Conservation (phyloP, 2,113 vertebrate species). For the Anser cygnoides region DNA sequence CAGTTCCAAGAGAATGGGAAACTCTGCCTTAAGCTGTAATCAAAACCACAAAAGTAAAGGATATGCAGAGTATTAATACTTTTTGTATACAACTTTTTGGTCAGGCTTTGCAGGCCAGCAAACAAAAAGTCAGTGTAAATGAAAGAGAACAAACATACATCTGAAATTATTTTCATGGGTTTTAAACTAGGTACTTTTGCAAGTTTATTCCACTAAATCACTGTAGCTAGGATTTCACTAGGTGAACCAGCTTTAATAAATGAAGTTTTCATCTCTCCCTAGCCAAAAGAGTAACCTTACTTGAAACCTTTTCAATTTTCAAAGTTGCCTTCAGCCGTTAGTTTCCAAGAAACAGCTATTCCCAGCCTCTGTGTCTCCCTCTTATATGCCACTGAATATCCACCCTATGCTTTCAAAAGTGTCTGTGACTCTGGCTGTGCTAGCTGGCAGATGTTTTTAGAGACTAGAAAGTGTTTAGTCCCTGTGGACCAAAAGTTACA, state of each 20-base stretch:
- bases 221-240: slow-evolving; percentile 19
- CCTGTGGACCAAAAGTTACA: slow-evolving; percentile 36
- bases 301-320: slow-evolving; percentile 57
- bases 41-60: slow-evolving; percentile 31
- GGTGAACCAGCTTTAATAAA: slow-evolving; percentile 62
- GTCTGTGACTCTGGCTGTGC: slow-evolving; percentile 26
- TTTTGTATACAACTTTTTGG: slow-evolving; percentile 5
- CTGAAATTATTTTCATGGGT: slow-evolving; percentile 55
- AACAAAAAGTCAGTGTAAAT: slow-evolving; percentile 32
- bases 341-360: slow-evolving; percentile 65
- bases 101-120: slow-evolving; percentile 43
- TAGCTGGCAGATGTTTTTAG: slow-evolving; percentile 54
- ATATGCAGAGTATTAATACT: slow-evolving; percentile 13
- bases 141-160: slow-evolving; percentile 44
- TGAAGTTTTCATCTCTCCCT: slow-evolving; percentile 63
- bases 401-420: slow-evolving; percentile 45
- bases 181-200: slow-evolving; percentile 51
- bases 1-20: slow-evolving; percentile 13
- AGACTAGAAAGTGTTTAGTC: slow-evolving; percentile 63
- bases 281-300: slow-evolving; percentile 55
- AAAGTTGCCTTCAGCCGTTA: slow-evolving; percentile 44
- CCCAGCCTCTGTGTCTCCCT: slow-evolving; percentile 11
- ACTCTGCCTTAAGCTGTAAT: slow-evolving; percentile 22
- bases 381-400: slow-evolving; percentile 50
- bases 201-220: slow-evolving; percentile 56